These are phyloP conservation scores for Eriocheir sinensis DNA, from an alignment of 1,140 invertebrate species.

Conservation along the genomic window DNA sequence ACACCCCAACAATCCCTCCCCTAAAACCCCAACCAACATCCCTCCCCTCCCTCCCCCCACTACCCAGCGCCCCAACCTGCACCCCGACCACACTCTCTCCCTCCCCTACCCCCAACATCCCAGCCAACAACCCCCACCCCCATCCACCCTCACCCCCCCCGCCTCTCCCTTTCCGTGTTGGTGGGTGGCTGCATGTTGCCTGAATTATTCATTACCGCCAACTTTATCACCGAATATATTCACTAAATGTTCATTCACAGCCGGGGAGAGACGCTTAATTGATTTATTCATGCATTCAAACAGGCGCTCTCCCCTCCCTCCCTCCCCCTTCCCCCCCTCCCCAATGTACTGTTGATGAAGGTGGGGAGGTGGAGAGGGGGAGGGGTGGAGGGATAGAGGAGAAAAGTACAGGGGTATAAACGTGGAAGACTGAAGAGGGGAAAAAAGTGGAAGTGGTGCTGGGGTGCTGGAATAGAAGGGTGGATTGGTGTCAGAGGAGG, in stretches of 20 bases:
- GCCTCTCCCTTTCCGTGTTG: too few relatives aligned
- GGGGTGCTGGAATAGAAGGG: not conserved
- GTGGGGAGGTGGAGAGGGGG: not conserved
- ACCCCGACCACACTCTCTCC: too few relatives aligned
- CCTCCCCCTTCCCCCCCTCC: not conserved
- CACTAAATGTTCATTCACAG: not conserved
- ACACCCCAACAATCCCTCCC: too few relatives aligned
- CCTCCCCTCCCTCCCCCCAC: too few relatives aligned
- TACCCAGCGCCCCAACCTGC: too few relatives aligned
- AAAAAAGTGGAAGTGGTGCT: not conserved
- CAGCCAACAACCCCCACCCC: too few relatives aligned
- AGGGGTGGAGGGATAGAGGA: not conserved
- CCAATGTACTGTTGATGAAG: not conserved
- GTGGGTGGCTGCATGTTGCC: not conserved
- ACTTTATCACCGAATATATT: constrained; percentile 33
- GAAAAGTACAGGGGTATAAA: not conserved
- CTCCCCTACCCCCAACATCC: too few relatives aligned
- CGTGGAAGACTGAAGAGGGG: not conserved
- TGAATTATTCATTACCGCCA: constrained; percentile 28
- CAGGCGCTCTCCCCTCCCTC: not conserved
- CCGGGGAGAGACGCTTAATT: constrained; percentile 31
- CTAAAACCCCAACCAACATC: too few relatives aligned
- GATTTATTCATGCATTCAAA: constrained; percentile 46
- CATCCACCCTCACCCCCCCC: too few relatives aligned
- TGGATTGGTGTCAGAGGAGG: not conserved